Percentiles rank a stretch among this genome's conserved stretches.
These are phyloP conservation scores for Pachydiplax longipennis DNA, from an alignment of 2,888 invertebrate species.

Conservation along the genomic window DNA sequence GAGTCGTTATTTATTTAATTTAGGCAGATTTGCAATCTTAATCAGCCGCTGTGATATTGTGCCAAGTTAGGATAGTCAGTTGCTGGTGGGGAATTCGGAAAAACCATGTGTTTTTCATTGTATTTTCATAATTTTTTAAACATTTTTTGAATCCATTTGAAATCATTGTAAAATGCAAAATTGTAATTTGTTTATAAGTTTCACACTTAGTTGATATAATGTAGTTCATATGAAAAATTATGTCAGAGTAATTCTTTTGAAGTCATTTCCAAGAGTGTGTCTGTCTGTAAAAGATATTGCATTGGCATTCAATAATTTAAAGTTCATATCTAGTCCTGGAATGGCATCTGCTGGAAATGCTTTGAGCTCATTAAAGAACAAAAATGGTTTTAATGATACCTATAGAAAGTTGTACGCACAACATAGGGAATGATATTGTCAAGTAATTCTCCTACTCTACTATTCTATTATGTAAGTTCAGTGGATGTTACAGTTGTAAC, in stretches of 20 bases:
- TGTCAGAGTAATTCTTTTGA: not conserved
- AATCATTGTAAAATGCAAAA: not conserved
- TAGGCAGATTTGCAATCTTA: conserved; percentile 29
- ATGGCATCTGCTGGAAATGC: not conserved
- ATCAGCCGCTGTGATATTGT: conserved; percentile 28
- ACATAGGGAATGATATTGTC: not conserved
- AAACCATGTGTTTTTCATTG: not conserved
- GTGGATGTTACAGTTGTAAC: not conserved
- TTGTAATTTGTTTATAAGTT: not conserved
- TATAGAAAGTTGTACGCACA: not conserved
- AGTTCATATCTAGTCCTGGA: conserved; percentile 30
- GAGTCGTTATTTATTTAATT: conserved; percentile 31
- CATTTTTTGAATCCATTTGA: not conserved
- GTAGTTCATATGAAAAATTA: not conserved
- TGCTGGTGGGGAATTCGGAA: not conserved
- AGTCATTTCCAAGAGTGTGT: not conserved
- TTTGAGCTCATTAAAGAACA: not conserved
- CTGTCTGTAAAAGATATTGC: not conserved
- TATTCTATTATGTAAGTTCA: not conserved
- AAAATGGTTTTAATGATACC: not conserved
- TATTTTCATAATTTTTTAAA: not conserved
- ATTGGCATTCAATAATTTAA: not conserved
- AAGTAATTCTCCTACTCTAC: not conserved
- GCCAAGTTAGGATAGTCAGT: conserved; percentile 9
- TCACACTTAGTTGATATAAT: not conserved